Conservation (phyloP, 2,888 invertebrate species). For the Ectemnius continuus region DNA sequence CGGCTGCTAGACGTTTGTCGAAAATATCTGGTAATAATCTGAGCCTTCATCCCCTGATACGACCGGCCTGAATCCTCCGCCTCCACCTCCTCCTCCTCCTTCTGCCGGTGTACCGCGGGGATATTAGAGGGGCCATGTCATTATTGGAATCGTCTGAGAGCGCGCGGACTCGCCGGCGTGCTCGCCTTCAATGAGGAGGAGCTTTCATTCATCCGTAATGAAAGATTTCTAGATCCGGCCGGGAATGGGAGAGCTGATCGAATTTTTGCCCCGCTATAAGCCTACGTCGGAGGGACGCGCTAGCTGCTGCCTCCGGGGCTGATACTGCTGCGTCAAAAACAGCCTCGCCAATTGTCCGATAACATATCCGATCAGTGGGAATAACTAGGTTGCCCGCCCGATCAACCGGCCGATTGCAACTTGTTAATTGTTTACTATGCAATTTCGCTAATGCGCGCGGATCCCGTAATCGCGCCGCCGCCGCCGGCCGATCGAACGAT, state of each 20-base stretch:
- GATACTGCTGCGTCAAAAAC: neutral
- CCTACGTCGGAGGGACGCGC: too few relatives aligned
- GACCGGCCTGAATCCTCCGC: too few relatives aligned
- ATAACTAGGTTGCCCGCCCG: neutral
- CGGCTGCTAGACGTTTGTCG: too few relatives aligned
- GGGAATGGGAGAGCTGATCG: neutral
- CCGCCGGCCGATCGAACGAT: neutral
- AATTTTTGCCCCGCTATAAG: neutral
- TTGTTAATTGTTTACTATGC: slow-evolving; percentile 10
- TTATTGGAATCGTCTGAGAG: too few relatives aligned
- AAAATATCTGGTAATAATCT: too few relatives aligned
- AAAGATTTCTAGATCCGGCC: slow-evolving; percentile 2
- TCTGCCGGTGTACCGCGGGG: too few relatives aligned
- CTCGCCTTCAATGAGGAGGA: neutral
- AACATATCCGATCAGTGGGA: neutral
- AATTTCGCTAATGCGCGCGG: slow-evolving; percentile 4
- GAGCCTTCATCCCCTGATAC: too few relatives aligned
- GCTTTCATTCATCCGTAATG: slow-evolving; percentile 3
- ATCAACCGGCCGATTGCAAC: slow-evolving; percentile 1
- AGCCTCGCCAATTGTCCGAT: neutral
- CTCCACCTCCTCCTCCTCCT: too few relatives aligned
- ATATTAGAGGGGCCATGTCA: too few relatives aligned
- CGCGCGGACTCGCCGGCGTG: too few relatives aligned
- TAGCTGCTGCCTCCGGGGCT: neutral
- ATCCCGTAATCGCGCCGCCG: slow-evolving; percentile 1